Percentiles rank a stretch among this genome's conserved stretches.
Conservation (phyloP, 2,888 invertebrate genomes). For the Carpatolechia fugitivella region DNA sequence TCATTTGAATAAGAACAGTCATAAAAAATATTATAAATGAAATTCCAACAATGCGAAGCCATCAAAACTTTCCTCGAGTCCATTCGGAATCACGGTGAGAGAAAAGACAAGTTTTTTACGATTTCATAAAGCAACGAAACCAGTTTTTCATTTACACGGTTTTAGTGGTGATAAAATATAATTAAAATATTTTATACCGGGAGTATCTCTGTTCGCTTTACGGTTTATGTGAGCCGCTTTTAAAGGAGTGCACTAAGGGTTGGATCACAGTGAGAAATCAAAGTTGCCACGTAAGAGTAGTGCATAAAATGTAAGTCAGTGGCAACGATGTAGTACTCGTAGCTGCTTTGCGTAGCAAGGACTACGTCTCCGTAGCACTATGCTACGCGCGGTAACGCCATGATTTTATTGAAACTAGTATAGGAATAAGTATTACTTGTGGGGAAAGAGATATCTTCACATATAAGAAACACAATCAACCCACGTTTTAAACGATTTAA, state of each 20-base stretch:
- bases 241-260: conserved; percentile 49
- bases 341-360: too few relatives aligned
- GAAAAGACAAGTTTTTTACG: conserved; percentile 75
- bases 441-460: too few relatives aligned
- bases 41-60: conserved; percentile 67
- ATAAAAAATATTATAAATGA: conserved; percentile 53
- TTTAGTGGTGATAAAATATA: conserved; percentile 78
- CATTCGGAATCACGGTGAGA: conserved; percentile 40
- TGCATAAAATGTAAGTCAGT: too few relatives aligned
- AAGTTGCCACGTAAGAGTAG: not conserved
- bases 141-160: conserved; percentile 78
- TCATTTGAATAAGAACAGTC: conserved; percentile 30
- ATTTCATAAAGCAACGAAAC: conserved; percentile 71
- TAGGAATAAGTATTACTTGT: too few relatives aligned
- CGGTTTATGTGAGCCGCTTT: conserved; percentile 54
- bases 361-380: too few relatives aligned
- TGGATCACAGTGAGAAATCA: conserved; percentile 33
- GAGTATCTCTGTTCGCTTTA: conserved; percentile 68
- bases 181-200: conserved; percentile 78
- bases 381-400: too few relatives aligned
- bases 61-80: conserved; percentile 56
- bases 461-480: too few relatives aligned
- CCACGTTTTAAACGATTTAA: too few relatives aligned
- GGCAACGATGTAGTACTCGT: too few relatives aligned
- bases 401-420: too few relatives aligned